Evolutionary conservation across 2,888 invertebrate genomes (phyloP).

Genomic region (Barypeithes pellucidus): DNA sequence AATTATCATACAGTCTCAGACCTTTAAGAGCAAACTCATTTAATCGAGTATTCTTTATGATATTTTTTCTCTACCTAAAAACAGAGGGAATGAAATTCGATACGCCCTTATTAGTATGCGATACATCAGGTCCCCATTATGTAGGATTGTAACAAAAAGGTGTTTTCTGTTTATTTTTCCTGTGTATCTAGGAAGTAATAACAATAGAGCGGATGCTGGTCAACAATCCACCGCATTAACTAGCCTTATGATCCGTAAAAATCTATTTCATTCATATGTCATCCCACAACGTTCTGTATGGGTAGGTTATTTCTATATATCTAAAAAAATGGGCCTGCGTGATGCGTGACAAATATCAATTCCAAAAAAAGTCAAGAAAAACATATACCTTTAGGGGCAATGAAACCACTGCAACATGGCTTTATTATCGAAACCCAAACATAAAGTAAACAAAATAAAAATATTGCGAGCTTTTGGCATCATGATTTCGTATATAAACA

Average conservation of each 20-base stretch:
- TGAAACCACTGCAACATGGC: conserved; percentile 41
- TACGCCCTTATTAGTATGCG: conserved; percentile 11
- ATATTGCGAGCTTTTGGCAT: conserved; percentile 36
- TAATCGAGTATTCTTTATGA: too few species aligned
- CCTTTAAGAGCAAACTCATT: too few species aligned
- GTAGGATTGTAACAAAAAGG: neutral
- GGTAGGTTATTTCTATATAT: conserved; percentile 39
- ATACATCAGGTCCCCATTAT: conserved; percentile 1
- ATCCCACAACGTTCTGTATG: conserved; percentile 14
- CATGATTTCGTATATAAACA: conserved; percentile 20
- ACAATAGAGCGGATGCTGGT: conserved; percentile 28
- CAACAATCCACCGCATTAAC: conserved; percentile 6
- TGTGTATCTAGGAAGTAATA: conserved; percentile 29
- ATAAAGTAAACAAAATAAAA: conserved; percentile 39
- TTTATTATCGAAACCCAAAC: conserved; percentile 35
- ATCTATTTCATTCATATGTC: conserved; percentile 17
- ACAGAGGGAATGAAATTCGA: too few species aligned
- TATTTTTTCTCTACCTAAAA: too few species aligned
- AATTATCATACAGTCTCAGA: too few species aligned
- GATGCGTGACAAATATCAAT: conserved; percentile 49
- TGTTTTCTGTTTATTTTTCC: conserved; percentile 20
- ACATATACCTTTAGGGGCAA: conserved; percentile 47
- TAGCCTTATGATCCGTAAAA: conserved; percentile 32
- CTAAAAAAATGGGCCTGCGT: conserved; percentile 42
- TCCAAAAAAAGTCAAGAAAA: conserved; percentile 45